Evolutionary conservation across 2,113 vertebrate species (phyloP).

Genomic region (Ciconia maguari): DNA sequence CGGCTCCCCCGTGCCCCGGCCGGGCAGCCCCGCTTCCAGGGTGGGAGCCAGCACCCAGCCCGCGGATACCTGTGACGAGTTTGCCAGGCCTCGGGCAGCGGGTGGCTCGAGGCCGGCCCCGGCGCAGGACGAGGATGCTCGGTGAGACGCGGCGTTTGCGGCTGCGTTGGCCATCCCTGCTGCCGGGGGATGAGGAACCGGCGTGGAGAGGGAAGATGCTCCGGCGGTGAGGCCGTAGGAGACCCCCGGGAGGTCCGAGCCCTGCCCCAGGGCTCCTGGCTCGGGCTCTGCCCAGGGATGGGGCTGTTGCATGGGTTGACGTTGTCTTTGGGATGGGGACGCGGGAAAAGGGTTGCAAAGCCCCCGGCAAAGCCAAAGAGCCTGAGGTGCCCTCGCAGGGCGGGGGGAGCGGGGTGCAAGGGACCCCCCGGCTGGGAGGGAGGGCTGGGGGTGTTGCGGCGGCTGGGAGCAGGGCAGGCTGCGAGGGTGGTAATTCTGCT

Average conservation of each 20-base stretch:
- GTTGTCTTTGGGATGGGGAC: background rate
- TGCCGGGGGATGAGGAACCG: fast-evolving
- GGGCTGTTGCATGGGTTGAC: fast-evolving
- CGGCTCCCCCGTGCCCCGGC: background rate
- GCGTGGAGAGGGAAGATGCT: fast-evolving
- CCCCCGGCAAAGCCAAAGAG: background rate
- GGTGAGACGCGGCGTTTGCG: fast-evolving
- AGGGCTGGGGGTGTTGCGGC: background rate
- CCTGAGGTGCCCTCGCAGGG: background rate
- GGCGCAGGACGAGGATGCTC: background rate
- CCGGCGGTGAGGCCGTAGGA: fast-evolving
- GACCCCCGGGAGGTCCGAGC: fast-evolving
- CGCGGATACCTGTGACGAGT: fast-evolving
- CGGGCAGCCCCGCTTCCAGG: background rate
- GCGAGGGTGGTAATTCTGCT: background rate
- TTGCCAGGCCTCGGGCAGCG: background rate
- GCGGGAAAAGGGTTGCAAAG: background rate
- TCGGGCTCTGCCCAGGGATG: background rate
- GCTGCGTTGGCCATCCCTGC: fast-evolving
- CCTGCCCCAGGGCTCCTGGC: background rate
- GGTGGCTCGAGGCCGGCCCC: fast-evolving
- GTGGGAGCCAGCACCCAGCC: background rate
- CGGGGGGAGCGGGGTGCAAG: fast-evolving
- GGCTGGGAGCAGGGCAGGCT: background rate
- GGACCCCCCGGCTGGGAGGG: background rate